These are phyloP conservation scores for Jacana jacana DNA, from an alignment of 2,113 vertebrate species.

Conservation along the genomic window DNA sequence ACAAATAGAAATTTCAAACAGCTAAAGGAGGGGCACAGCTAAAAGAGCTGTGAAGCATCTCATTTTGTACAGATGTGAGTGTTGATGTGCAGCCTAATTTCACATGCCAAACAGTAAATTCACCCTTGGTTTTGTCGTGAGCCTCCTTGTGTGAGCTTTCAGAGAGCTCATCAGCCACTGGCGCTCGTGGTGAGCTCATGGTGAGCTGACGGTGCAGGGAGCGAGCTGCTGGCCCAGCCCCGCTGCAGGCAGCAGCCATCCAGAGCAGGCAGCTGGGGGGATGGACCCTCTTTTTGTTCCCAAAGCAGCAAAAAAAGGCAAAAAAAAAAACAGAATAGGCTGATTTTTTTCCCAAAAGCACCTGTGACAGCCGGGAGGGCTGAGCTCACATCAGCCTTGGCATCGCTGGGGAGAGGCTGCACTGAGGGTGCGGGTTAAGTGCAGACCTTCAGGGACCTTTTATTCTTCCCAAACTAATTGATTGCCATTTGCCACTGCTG, in stretches of 20 bases:
- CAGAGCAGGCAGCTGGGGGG: rapidly evolving
- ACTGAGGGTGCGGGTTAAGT: background rate
- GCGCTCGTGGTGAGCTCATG: rapidly evolving
- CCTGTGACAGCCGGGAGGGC: rapidly evolving
- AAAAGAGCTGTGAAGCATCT: background rate
- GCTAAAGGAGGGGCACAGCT: background rate
- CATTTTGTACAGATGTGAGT: background rate
- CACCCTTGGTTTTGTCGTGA: background rate
- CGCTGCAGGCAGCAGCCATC: background rate
- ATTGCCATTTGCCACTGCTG: background rate
- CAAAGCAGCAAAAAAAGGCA: background rate
- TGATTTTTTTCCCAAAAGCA: background rate
- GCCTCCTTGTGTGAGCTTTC: background rate
- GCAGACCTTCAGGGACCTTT: background rate
- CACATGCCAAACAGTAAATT: background rate
- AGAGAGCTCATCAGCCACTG: rapidly evolving
- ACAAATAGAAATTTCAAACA: background rate
- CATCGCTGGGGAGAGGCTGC: background rate
- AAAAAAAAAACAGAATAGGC: too few relatives aligned
- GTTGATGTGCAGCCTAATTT: background rate
- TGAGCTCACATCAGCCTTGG: background rate
- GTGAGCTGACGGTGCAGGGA: background rate
- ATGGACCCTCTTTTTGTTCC: background rate
- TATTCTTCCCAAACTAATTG: background rate
- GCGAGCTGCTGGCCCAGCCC: rapidly evolving